phyloP scores from a whole-genome alignment of 2,797 vertebrate genomes.

The Buphagus erythrorhynchus region DNA sequence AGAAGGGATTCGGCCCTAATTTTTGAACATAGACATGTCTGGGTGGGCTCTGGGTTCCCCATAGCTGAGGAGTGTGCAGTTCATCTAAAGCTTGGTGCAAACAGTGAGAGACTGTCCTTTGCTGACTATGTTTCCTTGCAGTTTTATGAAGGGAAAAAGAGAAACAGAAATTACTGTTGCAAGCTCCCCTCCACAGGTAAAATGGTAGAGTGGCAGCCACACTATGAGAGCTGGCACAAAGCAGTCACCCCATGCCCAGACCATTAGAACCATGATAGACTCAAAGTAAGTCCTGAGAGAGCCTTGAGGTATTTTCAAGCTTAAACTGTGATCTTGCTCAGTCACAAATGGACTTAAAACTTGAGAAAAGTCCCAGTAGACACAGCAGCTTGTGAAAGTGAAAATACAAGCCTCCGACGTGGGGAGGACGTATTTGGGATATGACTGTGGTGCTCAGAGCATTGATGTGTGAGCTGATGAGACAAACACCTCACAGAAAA shows the following conservation, averaged over 20 bases:
- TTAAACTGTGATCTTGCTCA: not conserved
- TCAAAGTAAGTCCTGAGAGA: not conserved
- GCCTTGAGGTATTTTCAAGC: not conserved
- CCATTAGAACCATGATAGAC: not conserved
- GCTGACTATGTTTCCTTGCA: not conserved
- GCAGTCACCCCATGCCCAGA: not conserved
- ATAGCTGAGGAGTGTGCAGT: not conserved
- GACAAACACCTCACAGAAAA: not conserved
- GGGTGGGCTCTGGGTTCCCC: not conserved
- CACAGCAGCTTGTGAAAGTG: not conserved
- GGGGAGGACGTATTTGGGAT: not conserved
- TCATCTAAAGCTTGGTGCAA: not conserved
- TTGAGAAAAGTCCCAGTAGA: not conserved
- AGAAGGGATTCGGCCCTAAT: not conserved
- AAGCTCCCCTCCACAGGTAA: not conserved
- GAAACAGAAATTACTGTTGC: not conserved
- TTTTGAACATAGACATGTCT: not conserved
- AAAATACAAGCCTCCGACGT: not conserved
- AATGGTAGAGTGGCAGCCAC: not conserved
- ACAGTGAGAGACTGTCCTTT: not conserved
- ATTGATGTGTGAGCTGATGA: not conserved
- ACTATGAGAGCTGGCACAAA: not conserved
- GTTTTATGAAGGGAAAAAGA: not conserved
- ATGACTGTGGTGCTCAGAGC: not conserved
- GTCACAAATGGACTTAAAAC: not conserved